phyloP scores from a whole-genome alignment of 2,113 vertebrate genomes.

The Vulpes vulpes region DNA sequence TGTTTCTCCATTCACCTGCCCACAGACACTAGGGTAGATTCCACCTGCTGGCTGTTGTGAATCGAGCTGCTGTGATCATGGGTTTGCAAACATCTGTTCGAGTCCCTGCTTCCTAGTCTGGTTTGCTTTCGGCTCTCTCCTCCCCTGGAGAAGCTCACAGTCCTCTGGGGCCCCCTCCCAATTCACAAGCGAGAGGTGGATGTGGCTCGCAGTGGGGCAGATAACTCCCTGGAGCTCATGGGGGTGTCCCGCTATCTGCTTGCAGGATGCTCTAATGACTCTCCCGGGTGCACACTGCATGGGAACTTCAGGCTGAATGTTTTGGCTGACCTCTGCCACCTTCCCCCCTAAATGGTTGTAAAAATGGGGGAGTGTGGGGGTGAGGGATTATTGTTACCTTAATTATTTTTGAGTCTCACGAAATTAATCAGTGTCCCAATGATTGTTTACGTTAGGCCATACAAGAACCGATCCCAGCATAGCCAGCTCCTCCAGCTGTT shows the following conservation, averaged over 20 bases:
- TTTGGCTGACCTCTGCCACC: constrained; percentile 1
- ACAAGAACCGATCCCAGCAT: not conserved
- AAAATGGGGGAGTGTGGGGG: constrained; percentile 26
- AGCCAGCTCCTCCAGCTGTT: constrained; percentile 64
- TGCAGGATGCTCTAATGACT: not conserved
- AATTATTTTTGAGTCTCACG: constrained; percentile 73
- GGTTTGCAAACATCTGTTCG: not conserved
- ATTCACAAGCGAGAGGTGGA: not conserved
- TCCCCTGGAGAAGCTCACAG: not conserved
- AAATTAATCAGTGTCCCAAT: constrained; percentile 77
- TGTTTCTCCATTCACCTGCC: not conserved
- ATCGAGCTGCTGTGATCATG: not conserved
- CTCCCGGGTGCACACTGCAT: not conserved
- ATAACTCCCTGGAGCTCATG: not conserved
- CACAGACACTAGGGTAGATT: too few relatives aligned
- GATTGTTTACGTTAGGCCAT: constrained; percentile 60
- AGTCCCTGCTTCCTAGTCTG: not conserved
- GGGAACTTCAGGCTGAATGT: not conserved
- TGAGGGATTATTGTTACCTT: constrained; percentile 65
- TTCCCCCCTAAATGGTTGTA: constrained; percentile 38
- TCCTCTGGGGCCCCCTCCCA: not conserved
- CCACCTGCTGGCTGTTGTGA: not conserved
- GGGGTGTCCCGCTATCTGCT: not conserved
- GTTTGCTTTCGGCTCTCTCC: not conserved
- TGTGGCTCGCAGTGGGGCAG: not conserved